These are phyloP conservation scores for Sitta europaea DNA, from an alignment of 2,113 vertebrate species.

Conservation along the genomic window DNA sequence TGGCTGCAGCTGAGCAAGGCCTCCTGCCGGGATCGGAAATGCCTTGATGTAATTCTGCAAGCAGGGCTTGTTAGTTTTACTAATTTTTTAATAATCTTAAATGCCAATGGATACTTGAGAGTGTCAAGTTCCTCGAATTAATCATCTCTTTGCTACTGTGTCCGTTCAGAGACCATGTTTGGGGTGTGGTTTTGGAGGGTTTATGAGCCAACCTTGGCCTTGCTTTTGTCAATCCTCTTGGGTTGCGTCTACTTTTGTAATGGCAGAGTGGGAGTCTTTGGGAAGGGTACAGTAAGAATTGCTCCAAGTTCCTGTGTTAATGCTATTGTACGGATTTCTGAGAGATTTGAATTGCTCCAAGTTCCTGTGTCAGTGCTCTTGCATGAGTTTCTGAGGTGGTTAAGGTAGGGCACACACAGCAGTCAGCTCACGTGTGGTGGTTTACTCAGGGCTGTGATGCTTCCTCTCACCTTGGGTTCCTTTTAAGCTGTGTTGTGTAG, in stretches of 20 bases:
- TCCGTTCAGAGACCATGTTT: not conserved
- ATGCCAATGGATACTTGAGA: fast-evolving
- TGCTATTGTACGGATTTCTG: fast-evolving
- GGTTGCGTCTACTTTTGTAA: fast-evolving
- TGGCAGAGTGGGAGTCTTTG: fast-evolving
- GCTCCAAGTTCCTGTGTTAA: not conserved
- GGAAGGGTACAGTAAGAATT: not conserved
- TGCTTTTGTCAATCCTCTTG: not conserved
- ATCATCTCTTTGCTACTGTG: not conserved
- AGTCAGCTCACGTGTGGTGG: not conserved
- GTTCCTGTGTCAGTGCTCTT: not conserved
- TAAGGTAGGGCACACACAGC: no score
- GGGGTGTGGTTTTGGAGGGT: not conserved
- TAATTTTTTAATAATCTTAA: fast-evolving
- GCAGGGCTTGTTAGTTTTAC: not conserved
- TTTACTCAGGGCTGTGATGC: not conserved
- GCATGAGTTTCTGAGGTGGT: fast-evolving
- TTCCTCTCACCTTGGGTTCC: not conserved
- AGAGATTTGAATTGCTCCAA: not conserved
- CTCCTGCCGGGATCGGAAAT: fast-evolving
- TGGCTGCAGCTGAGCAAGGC: fast-evolving
- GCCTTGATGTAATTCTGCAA: fast-evolving
- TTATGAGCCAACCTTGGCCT: not conserved
- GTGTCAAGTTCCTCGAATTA: not conserved
- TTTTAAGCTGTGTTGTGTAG: not conserved